phyloP scores from a whole-genome alignment of 2,113 vertebrate species.

The Elephas maximus region DNA sequence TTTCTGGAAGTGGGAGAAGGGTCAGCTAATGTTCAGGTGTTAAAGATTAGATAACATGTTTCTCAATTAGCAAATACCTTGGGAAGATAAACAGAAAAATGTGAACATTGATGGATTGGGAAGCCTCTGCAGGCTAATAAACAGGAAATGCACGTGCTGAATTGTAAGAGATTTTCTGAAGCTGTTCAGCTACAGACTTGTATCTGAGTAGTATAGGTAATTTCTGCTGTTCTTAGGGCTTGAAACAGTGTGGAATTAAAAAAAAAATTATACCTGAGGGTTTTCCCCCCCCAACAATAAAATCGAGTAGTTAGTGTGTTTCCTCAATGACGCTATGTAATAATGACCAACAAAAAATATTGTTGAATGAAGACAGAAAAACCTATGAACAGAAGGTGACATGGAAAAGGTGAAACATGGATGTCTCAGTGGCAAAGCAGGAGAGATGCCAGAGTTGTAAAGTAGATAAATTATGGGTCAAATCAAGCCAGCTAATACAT shows the following conservation, averaged over 20 bases:
- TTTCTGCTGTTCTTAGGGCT: conserved; percentile 68
- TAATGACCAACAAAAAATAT: neutral
- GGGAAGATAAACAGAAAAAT: conserved; percentile 3
- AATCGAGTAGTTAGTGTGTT: conserved; percentile 67
- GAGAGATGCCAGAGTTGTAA: conserved; percentile 43
- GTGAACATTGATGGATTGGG: neutral
- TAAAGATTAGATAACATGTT: conserved; percentile 33
- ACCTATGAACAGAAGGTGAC: neutral
- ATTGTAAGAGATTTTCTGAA: conserved; percentile 57
- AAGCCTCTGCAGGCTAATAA: conserved; percentile 47
- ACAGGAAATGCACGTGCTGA: neutral
- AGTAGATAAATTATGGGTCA: conserved; percentile 53
- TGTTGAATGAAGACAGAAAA: conserved; percentile 8
- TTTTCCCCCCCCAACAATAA: neutral
- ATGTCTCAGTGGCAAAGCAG: conserved; percentile 31
- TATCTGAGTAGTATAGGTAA: conserved; percentile 65
- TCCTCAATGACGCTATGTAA: conserved; percentile 66
- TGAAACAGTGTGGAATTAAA: conserved; percentile 62
- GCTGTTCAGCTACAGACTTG: conserved; percentile 69
- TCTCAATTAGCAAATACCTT: conserved; percentile 16
- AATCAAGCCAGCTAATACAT: conserved; percentile 72
- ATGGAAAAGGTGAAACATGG: conserved; percentile 11
- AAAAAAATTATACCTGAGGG: neutral
- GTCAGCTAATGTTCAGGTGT: conserved; percentile 53
- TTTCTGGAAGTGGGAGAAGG: conserved; percentile 53